A percentile compares a stretch with the other conserved stretches of the same genome.
Conservation (phyloP, 2,888 invertebrate genomes). For the Metalampra italica region DNA sequence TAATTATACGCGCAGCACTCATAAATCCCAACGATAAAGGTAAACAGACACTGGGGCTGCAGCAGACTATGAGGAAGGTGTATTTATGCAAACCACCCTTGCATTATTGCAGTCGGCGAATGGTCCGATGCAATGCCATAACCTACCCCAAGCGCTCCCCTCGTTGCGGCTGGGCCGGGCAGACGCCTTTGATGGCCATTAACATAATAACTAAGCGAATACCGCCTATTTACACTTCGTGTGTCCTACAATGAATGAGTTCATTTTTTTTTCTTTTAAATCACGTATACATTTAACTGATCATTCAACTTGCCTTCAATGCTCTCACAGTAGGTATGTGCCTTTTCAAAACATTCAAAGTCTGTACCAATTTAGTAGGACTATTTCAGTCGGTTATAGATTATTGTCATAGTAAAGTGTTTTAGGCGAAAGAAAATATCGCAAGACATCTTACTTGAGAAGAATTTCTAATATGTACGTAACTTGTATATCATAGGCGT, state of each 20-base stretch:
- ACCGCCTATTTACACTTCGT: constrained; percentile 26
- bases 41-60: constrained; percentile 58
- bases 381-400: too few species aligned
- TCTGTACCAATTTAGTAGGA: too few species aligned
- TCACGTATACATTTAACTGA: not conserved
- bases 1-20: constrained; percentile 60
- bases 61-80: constrained; percentile 50
- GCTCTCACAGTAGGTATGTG: too few species aligned
- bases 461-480: too few species aligned
- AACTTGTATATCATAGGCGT: too few species aligned
- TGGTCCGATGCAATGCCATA: constrained; percentile 70
- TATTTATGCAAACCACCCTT: constrained; percentile 66
- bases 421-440: too few species aligned
- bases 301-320: too few species aligned
- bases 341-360: too few species aligned
- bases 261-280: not conserved
- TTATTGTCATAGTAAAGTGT: too few species aligned
- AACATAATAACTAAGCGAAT: constrained; percentile 55
- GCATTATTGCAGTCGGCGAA: constrained; percentile 47
- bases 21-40: constrained; percentile 55
- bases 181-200: constrained; percentile 66
- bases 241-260: too few species aligned
- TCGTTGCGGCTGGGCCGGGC: constrained; percentile 62
- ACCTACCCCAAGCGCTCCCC: constrained; percentile 71
- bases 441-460: too few species aligned